These are phyloP conservation scores for Xestia c-nigrum DNA, from an alignment of 2,888 invertebrate genomes.

Conservation along the genomic window DNA sequence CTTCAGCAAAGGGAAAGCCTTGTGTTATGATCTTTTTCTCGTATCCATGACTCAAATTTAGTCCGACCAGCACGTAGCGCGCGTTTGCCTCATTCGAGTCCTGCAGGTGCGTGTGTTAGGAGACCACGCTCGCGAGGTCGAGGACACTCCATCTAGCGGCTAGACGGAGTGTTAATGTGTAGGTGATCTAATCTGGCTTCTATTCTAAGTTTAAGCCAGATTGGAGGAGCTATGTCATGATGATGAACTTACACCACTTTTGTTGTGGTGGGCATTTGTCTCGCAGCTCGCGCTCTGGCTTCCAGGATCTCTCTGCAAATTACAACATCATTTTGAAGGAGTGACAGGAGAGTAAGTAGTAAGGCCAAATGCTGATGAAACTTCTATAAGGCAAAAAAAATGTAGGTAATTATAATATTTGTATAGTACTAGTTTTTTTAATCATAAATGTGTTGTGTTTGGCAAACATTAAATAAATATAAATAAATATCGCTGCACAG, in stretches of 20 bases:
- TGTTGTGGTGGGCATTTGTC: conserved; percentile 7
- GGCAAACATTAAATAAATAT: no score
- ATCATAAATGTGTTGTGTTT: no score
- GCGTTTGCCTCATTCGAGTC: neutral
- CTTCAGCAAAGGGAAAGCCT: neutral
- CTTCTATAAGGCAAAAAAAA: neutral
- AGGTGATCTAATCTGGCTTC: no score
- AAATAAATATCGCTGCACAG: no score
- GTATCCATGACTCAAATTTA: neutral
- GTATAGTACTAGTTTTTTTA: no score
- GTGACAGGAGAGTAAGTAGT: neutral
- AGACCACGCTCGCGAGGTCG: neutral
- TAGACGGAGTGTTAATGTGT: no score
- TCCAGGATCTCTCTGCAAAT: conserved; percentile 37
- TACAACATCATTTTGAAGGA: neutral
- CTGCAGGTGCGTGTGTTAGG: neutral
- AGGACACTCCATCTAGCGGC: neutral
- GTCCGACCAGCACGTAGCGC: neutral
- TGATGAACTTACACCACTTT: neutral
- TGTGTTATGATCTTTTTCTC: neutral
- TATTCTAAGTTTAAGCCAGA: neutral
- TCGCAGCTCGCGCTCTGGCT: conserved; percentile 29
- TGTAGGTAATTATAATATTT: no score
- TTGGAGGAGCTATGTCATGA: neutral
- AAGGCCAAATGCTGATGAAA: neutral